phyloP scores from a whole-genome alignment of 1,140 invertebrate genomes.

The Bombus terrestris region DNA sequence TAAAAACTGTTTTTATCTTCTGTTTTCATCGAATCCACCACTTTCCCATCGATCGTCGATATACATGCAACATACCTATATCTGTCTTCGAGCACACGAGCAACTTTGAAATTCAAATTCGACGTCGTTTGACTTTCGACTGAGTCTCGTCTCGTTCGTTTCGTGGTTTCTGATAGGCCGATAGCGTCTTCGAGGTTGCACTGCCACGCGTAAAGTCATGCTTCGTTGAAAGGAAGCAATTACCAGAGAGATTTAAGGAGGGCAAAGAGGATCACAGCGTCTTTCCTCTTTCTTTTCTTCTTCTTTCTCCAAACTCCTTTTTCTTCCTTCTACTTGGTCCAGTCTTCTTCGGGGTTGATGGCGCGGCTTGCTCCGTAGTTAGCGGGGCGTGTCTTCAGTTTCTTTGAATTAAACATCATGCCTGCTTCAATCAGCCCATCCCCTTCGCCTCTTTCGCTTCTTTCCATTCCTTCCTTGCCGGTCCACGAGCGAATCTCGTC shows the following conservation, averaged over 20 bases:
- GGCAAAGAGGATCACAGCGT: slow-evolving; percentile 61
- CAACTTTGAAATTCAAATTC: background rate
- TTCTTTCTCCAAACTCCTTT: background rate
- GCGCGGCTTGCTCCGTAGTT: slow-evolving; percentile 64
- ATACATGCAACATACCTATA: no score
- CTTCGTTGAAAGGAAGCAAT: slow-evolving; percentile 61
- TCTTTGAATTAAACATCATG: slow-evolving; percentile 80
- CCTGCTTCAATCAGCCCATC: slow-evolving; percentile 74
- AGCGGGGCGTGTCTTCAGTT: slow-evolving; percentile 73
- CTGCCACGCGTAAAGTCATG: slow-evolving; percentile 36
- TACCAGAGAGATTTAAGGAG: slow-evolving; percentile 61
- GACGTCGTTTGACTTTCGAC: slow-evolving; percentile 11
- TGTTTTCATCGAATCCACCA: background rate
- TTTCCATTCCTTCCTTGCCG: slow-evolving; percentile 37
- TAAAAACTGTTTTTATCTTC: no score
- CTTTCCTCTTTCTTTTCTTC: slow-evolving; percentile 16
- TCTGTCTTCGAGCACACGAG: no score
- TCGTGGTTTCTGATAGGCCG: background rate
- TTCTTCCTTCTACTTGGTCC: slow-evolving; percentile 22
- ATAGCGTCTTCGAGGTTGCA: background rate
- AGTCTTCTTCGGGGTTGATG: slow-evolving; percentile 61
- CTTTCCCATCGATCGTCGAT: background rate
- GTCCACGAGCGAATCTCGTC: slow-evolving; percentile 46
- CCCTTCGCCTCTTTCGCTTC: slow-evolving; percentile 35
- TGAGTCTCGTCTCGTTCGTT: background rate